phyloP scores from a whole-genome alignment of 1,140 invertebrate species.

The Drosophila bipectinata region DNA sequence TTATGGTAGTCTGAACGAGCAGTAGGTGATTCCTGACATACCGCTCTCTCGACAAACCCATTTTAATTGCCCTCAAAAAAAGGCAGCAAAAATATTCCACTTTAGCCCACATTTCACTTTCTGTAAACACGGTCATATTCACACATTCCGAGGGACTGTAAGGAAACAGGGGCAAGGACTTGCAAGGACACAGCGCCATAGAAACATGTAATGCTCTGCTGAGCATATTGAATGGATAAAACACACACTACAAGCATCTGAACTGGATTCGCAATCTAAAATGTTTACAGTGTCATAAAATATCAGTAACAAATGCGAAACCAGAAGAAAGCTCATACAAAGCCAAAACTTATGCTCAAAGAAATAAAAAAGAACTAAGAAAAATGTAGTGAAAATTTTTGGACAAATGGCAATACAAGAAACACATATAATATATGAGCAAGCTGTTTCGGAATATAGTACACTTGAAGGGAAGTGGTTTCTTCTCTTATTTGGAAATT shows the following conservation, averaged over 20 bases:
- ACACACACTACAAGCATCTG: conserved; percentile 21
- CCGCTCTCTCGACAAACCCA: not conserved
- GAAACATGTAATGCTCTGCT: conserved; percentile 56
- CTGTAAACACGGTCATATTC: conserved; percentile 35
- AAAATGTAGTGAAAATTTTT: conserved; percentile 31
- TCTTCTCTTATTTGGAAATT: not conserved
- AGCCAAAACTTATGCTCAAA: conserved; percentile 10
- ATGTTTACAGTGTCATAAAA: conserved; percentile 81
- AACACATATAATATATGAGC: not conserved
- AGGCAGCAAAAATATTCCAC: conserved; percentile 8
- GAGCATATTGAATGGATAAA: conserved; percentile 58
- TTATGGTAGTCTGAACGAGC: conserved; percentile 32
- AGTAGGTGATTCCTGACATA: conserved; percentile 37
- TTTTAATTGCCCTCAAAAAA: conserved; percentile 52
- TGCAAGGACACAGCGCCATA: conserved; percentile 51
- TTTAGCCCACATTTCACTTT: conserved; percentile 24
- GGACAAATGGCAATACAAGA: conserved; percentile 47
- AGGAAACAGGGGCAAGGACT: conserved; percentile 24
- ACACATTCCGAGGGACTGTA: not conserved
- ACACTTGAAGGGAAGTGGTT: not conserved
- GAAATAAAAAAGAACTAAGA: conserved; percentile 29
- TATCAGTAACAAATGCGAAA: conserved; percentile 72
- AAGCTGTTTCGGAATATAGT: not conserved
- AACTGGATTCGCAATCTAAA: conserved; percentile 57
- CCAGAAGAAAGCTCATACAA: conserved; percentile 35